phyloP scores from a whole-genome alignment of 1,140 invertebrate species.

The Drosophila micromelanica region DNA sequence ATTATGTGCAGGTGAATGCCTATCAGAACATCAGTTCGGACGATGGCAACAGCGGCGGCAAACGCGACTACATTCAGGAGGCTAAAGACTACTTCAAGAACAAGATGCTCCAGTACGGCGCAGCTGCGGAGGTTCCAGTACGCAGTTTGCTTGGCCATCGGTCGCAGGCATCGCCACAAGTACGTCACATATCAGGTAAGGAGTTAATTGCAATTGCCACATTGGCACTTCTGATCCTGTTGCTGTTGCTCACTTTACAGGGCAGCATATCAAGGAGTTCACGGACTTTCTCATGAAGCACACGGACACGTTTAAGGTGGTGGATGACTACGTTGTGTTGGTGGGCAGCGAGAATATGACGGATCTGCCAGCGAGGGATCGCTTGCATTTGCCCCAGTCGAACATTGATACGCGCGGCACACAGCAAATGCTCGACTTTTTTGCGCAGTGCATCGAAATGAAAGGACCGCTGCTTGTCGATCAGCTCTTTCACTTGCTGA shows the following conservation, averaged over 20 bases:
- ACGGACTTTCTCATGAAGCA: constrained; percentile 94
- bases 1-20: constrained; percentile 95
- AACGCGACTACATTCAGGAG: constrained; percentile 95
- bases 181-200: constrained; percentile 94
- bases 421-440: constrained; percentile 90
- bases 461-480: constrained; percentile 92
- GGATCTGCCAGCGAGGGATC: constrained; percentile 86
- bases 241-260: constrained; percentile 71
- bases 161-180: constrained; percentile 97
- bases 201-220: neutral
- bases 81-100: constrained; percentile 97
- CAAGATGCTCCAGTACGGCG: constrained; percentile 95
- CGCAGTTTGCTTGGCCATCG: constrained; percentile 96
- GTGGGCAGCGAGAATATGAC: constrained; percentile 87
- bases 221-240: too few relatives aligned
- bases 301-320: constrained; percentile 93
- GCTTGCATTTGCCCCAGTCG: constrained; percentile 88
- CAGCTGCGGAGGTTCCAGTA: constrained; percentile 95
- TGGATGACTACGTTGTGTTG: constrained; percentile 92
- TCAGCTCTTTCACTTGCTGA: constrained; percentile 92
- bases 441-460: constrained; percentile 90
- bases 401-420: constrained; percentile 93
- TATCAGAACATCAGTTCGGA: constrained; percentile 86
- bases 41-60: constrained; percentile 86
- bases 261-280: constrained; percentile 97